Evolutionary conservation across 2,113 vertebrate genomes (phyloP).

Genomic region (Tauraco erythrolophus): DNA sequence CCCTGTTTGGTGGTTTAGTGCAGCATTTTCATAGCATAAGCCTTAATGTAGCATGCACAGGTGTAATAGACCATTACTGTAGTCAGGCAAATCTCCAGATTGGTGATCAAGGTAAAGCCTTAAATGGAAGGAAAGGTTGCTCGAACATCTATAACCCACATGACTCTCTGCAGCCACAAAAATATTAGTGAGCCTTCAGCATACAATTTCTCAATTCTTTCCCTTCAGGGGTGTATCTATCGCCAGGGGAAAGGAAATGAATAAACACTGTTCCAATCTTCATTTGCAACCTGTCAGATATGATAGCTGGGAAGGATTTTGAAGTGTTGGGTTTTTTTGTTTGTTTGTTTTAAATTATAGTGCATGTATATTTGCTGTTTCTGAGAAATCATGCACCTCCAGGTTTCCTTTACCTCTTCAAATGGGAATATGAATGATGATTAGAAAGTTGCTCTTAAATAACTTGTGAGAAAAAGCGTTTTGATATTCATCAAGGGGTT

Average conservation of each 20-base stretch:
- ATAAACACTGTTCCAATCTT: neutral
- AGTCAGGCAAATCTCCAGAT: neutral
- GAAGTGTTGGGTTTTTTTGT: neutral
- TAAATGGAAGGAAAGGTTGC: neutral
- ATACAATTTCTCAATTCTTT: neutral
- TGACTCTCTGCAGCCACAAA: neutral
- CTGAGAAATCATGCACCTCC: neutral
- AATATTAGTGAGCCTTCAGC: neutral
- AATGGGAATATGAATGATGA: neutral
- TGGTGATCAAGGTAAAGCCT: neutral
- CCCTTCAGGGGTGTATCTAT: neutral
- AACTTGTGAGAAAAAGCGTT: neutral
- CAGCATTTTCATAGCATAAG: neutral
- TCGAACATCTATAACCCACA: neutral
- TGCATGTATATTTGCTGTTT: neutral
- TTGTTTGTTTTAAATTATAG: neutral
- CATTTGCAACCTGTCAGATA: neutral
- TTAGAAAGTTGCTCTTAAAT: neutral
- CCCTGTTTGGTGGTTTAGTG: neutral
- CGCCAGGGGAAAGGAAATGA: neutral
- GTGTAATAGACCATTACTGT: neutral
- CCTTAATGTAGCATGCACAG: neutral
- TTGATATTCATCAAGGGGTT: neutral
- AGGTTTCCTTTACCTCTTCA: neutral
- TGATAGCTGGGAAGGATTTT: neutral